Percentiles rank a stretch among this genome's conserved stretches.
Evolutionary conservation across 2,113 vertebrate species (phyloP).

Genomic region (Pachyramphus minor): DNA sequence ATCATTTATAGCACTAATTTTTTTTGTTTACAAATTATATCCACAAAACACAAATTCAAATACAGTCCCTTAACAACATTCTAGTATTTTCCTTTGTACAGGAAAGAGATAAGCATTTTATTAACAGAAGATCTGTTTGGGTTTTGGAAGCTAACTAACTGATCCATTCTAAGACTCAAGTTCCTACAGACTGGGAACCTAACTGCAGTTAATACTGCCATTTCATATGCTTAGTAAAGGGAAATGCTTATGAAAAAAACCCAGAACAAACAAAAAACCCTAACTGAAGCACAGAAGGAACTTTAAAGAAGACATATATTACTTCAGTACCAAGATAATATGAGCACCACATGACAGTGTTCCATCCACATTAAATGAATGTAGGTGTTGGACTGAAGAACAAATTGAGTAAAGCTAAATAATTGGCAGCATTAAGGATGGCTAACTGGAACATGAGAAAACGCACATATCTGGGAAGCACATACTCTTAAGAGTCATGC

Average conservation of each 20-base stretch:
- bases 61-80: not conserved
- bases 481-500: not conserved
- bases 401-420: not conserved
- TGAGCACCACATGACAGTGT: not conserved
- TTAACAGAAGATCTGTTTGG: not conserved
- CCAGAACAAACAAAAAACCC: not conserved
- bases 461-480: not conserved
- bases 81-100: not conserved
- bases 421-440: not conserved
- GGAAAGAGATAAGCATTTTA: not conserved
- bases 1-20: not conserved
- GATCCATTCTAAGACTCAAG: not conserved
- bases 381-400: not conserved
- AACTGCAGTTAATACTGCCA: not conserved
- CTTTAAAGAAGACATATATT: not conserved
- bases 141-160: not conserved
- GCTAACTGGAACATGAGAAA: not conserved
- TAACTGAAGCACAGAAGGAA: not conserved
- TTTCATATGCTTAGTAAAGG: not conserved
- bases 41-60: not conserved
- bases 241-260: not conserved
- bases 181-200: not conserved
- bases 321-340: not conserved
- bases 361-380: not conserved
- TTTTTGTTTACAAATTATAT: not conserved